Evolutionary conservation across 2,888 invertebrate genomes (phyloP).

Genomic region (Fragum whitleyi): DNA sequence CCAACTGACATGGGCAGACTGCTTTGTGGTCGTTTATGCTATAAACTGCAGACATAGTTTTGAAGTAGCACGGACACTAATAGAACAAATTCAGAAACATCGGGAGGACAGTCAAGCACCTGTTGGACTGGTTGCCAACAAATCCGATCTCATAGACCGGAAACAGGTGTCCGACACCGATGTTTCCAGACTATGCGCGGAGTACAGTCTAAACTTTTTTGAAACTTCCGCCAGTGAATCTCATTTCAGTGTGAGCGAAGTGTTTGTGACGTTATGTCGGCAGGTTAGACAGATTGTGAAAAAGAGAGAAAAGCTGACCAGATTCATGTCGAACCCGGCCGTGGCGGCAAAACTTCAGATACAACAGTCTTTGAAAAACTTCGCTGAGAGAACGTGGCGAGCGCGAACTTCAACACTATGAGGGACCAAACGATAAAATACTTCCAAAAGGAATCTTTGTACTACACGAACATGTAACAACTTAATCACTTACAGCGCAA

Average conservation of each 20-base stretch:
- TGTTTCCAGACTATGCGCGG: slow-evolving; percentile 67
- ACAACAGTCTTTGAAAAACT: slow-evolving; percentile 75
- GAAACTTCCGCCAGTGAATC: slow-evolving; percentile 78
- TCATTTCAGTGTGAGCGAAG: slow-evolving; percentile 70
- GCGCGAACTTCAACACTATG: slow-evolving; percentile 77
- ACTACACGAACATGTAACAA: background rate
- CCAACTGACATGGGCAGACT: slow-evolving; percentile 79
- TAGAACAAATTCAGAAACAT: slow-evolving; percentile 68
- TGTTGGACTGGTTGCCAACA: slow-evolving; percentile 77
- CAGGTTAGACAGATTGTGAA: slow-evolving; percentile 72
- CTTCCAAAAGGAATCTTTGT: background rate
- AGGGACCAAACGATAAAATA: background rate
- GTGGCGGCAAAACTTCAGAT: slow-evolving; percentile 78
- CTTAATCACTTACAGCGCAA: too few species aligned
- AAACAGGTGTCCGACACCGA: slow-evolving; percentile 73
- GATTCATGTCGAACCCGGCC: slow-evolving; percentile 77
- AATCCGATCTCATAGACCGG: slow-evolving; percentile 78
- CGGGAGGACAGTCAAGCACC: slow-evolving; percentile 71
- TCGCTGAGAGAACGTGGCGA: slow-evolving; percentile 77
- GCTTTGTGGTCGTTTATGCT: slow-evolving; percentile 78
- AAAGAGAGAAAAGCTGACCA: slow-evolving; percentile 76
- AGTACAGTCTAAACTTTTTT: slow-evolving; percentile 72
- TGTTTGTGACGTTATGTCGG: slow-evolving; percentile 67
- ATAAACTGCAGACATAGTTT: slow-evolving; percentile 75
- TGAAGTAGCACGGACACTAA: slow-evolving; percentile 66